Evolutionary conservation across 1,140 invertebrate genomes (phyloP).

Genomic region (Cyphomyrmex costatus): DNA sequence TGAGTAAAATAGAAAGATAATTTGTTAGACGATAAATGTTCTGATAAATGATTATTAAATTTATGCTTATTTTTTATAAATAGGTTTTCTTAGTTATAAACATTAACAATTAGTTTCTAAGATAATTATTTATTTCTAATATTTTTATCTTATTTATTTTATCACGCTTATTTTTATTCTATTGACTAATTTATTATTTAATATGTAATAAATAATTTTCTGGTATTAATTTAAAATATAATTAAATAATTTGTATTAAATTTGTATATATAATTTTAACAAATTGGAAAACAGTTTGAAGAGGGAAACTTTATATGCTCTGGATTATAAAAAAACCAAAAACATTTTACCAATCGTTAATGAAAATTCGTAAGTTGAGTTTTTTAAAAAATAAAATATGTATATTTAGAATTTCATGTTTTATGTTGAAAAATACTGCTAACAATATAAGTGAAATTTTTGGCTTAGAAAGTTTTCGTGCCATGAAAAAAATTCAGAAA

Average conservation of each 20-base stretch:
- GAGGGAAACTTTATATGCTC: neutral
- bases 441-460: slow-evolving; percentile 5
- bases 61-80: neutral
- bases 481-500: slow-evolving; percentile 49
- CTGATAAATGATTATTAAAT: neutral
- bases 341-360: neutral
- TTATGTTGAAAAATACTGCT: neutral
- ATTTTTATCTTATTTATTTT: neutral
- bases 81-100: neutral
- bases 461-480: neutral
- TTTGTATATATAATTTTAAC: neutral
- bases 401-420: neutral
- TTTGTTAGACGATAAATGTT: neutral
- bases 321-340: neutral
- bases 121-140: neutral
- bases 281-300: neutral
- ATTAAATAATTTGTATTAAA: neutral
- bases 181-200: too few relatives aligned
- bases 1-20: slow-evolving; percentile 27
- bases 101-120: neutral
- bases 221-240: neutral
- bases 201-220: neutral
- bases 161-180: neutral
- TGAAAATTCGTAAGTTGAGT: slow-evolving; percentile 21
- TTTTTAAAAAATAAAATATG: neutral